These are phyloP conservation scores for Scolopax bukidnonensis DNA, from an alignment of 2,797 vertebrate genomes.

Conservation along the genomic window DNA sequence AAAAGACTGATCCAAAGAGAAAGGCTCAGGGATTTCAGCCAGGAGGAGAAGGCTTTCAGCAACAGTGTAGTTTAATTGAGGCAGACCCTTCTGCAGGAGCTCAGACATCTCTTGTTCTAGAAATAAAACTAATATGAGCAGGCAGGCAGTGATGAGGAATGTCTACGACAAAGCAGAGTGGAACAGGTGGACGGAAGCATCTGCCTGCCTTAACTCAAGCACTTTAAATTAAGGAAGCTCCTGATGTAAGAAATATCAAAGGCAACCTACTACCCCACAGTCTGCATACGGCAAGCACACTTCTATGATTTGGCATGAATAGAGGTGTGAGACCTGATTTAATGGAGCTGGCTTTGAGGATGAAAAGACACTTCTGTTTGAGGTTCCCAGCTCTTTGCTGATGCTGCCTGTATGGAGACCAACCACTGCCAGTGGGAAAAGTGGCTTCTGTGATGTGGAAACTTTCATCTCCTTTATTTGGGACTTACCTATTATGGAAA, in stretches of 20 bases:
- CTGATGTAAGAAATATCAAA: neutral
- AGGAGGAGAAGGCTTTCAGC: slow-evolving; percentile 85
- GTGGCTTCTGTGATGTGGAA: neutral
- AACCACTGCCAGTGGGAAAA: neutral
- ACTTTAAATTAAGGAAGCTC: neutral
- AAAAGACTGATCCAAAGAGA: slow-evolving; percentile 76
- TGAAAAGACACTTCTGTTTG: neutral
- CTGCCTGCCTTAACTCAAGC: neutral
- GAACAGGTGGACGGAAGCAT: neutral
- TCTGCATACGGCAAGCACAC: neutral
- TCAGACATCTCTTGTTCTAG: slow-evolving; percentile 81
- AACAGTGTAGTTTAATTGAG: slow-evolving; percentile 80
- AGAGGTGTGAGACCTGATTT: neutral
- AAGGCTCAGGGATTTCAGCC: slow-evolving; percentile 75
- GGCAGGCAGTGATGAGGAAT: neutral
- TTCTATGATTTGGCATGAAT: neutral
- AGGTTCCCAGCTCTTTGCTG: neutral
- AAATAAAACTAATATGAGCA: slow-evolving; percentile 31
- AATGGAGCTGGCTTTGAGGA: neutral
- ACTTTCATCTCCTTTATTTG: neutral
- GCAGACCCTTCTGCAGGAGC: slow-evolving; percentile 83
- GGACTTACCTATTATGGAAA: neutral
- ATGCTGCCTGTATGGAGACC: neutral
- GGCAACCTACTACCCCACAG: neutral
- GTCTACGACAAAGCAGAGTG: neutral